Conservation (phyloP, 2,888 invertebrate genomes). For the Phasia obesa region DNA sequence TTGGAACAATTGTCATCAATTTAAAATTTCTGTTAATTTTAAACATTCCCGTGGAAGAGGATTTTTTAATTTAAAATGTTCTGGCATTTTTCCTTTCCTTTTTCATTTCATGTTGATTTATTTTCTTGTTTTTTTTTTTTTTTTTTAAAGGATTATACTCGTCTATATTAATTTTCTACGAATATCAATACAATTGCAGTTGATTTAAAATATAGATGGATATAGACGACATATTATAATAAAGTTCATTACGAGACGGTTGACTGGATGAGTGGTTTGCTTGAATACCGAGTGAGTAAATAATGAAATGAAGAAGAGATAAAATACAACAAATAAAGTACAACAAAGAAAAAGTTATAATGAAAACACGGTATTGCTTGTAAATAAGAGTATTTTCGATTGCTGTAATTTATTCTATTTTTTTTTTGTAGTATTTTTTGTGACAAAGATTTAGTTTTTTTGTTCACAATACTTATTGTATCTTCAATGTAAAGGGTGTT, state of each 20-base stretch:
- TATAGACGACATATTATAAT: conserved; percentile 39
- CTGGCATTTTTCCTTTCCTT: background rate
- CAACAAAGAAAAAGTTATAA: too few relatives aligned
- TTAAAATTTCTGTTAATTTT: background rate
- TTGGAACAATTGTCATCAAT: too few relatives aligned
- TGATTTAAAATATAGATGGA: conserved; percentile 39
- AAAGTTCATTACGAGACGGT: conserved; percentile 62
- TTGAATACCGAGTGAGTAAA: conserved; percentile 35
- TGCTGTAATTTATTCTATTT: too few relatives aligned
- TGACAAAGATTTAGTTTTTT: too few relatives aligned
- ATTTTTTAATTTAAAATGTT: background rate
- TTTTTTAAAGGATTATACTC: conserved; percentile 27
- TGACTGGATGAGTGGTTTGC: conserved; percentile 48
- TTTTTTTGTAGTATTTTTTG: too few relatives aligned
- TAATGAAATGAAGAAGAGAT: background rate
- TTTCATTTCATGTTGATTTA: background rate
- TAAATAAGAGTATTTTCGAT: too few relatives aligned
- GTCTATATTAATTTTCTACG: background rate
- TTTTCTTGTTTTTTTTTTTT: conserved; percentile 1
- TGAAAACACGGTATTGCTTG: too few relatives aligned
- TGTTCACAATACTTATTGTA: too few relatives aligned
- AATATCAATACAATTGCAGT: conserved; percentile 32
- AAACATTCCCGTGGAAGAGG: too few relatives aligned
- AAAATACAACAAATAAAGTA: too few relatives aligned
- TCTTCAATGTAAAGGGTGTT: too few relatives aligned